Evolutionary conservation across 2,888 invertebrate genomes (phyloP).

Genomic region (Aphodius granarius): DNA sequence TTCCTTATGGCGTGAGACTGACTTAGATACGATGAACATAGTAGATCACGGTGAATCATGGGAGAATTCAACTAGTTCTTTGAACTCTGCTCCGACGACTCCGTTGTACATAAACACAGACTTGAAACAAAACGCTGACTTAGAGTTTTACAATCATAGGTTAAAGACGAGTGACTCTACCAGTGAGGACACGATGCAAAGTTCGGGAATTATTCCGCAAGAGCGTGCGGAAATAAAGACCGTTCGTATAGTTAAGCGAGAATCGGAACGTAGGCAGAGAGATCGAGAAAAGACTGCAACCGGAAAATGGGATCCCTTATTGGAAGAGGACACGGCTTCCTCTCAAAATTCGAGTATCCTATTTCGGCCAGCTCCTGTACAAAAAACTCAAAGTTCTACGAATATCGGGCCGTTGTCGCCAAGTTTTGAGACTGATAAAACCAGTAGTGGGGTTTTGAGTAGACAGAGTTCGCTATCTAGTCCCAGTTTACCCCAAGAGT

Average conservation of each 20-base stretch:
- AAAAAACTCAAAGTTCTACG: conserved; percentile 40
- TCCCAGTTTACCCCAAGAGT: conserved; percentile 41
- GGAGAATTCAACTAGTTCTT: conserved; percentile 44
- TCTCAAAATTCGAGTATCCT: conserved; percentile 45
- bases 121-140: conserved; percentile 41
- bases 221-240: conserved; percentile 92
- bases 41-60: conserved; percentile 68
- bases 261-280: conserved; percentile 82
- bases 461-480: conserved; percentile 42
- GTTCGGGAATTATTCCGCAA: conserved; percentile 52
- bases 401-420: conserved; percentile 34
- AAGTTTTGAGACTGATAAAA: conserved; percentile 37
- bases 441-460: conserved; percentile 36
- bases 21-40: conserved; percentile 80
- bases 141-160: conserved; percentile 61
- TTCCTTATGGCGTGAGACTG: conserved; percentile 86
- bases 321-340: conserved; percentile 49
- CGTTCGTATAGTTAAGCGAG: conserved; percentile 89
- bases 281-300: conserved; percentile 69
- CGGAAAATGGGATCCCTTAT: conserved; percentile 49
- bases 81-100: conserved; percentile 51
- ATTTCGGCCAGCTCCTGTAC: conserved; percentile 42
- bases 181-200: conserved; percentile 44
- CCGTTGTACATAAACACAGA: conserved; percentile 74
- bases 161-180: conserved; percentile 55